phyloP scores from a whole-genome alignment of 23 tunicate genomes.

The Phallusia fumigata region DNA sequence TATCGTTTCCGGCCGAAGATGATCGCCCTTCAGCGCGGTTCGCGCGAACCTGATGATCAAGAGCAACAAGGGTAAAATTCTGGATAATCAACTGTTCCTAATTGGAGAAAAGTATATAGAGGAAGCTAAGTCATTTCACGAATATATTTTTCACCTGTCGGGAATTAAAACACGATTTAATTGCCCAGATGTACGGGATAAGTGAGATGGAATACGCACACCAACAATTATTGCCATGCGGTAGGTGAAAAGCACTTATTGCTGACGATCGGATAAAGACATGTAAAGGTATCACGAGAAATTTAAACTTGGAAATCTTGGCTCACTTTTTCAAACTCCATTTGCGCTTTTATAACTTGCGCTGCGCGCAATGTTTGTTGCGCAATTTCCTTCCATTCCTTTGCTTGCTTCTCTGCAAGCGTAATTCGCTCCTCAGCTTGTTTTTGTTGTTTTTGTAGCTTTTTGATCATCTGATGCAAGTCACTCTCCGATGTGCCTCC shows the following conservation, averaged over 20 bases:
- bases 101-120: no score
- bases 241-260: no score
- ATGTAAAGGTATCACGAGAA: no score
- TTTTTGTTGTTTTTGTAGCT: conserved; percentile 27
- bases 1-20: neutral
- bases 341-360: conserved; percentile 59
- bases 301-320: neutral
- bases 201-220: no score
- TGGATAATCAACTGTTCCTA: neutral
- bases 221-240: no score
- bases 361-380: conserved; percentile 56
- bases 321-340: conserved; percentile 64
- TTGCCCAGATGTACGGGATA: no score
- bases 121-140: no score
- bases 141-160: no score
- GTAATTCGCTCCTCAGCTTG: conserved; percentile 27
- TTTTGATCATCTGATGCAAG: conserved; percentile 19
- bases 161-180: no score
- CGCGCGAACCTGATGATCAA: neutral
- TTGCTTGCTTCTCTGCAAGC: conserved; percentile 37
- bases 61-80: neutral
- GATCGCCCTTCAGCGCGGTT: conserved; percentile 4
- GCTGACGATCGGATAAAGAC: no score
- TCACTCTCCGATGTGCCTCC: neutral
- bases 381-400: conserved; percentile 74